phyloP scores from a whole-genome alignment of 1,140 invertebrate genomes.

The Psilanteris sp. region DNA sequence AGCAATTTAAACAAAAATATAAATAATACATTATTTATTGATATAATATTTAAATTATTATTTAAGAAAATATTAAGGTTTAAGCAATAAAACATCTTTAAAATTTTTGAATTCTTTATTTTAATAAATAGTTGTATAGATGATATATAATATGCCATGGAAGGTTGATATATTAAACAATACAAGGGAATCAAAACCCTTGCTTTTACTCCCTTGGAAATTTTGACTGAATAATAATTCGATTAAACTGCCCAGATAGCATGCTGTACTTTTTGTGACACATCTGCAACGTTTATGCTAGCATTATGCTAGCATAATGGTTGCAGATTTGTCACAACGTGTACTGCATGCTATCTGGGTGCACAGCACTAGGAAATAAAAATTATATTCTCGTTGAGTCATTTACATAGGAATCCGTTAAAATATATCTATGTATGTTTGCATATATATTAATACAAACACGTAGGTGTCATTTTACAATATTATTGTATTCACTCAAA shows the following conservation, averaged over 20 bases:
- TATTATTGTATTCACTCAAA: slow-evolving; percentile 16
- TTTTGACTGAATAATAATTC: slow-evolving; percentile 22
- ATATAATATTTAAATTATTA: no score
- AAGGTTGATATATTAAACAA: slow-evolving; percentile 66
- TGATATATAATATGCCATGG: slow-evolving; percentile 66
- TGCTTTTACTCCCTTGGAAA: slow-evolving; percentile 37
- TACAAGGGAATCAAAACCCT: slow-evolving; percentile 56
- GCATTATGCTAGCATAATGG: no score
- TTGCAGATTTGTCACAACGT: no score
- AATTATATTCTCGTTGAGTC: slow-evolving; percentile 38
- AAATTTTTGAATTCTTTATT: slow-evolving; percentile 64
- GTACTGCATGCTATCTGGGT: no score
- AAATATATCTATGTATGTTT: slow-evolving; percentile 12
- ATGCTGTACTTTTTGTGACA: no score
- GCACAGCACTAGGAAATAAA: slow-evolving; percentile 20
- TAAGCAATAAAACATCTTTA: no score
- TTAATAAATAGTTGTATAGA: slow-evolving; percentile 67
- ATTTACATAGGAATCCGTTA: slow-evolving; percentile 18
- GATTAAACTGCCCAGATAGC: no score
- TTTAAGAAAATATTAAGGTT: no score
- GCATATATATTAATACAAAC: background rate
- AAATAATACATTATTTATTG: no score
- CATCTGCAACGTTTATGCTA: no score
- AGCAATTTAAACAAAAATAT: no score
- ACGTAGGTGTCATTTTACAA: background rate